Percentiles rank a stretch among this genome's conserved stretches.
phyloP scores from a whole-genome alignment of 2,888 invertebrate species.

The Cabera pusaria region DNA sequence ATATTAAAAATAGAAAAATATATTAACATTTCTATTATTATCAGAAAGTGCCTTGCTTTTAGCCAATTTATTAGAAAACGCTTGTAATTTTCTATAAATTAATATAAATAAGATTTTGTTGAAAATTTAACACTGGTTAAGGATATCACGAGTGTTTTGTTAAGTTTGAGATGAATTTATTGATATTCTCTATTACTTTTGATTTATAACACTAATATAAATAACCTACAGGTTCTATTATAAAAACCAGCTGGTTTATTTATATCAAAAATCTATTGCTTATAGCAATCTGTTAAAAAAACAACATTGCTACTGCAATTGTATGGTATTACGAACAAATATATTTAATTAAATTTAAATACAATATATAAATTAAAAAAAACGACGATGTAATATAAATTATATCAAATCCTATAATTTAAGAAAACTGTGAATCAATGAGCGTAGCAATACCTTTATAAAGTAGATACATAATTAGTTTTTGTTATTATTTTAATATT shows the following conservation, averaged over 20 bases:
- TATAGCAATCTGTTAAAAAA: too few species aligned
- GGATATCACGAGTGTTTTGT: slow-evolving; percentile 52
- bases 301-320: too few species aligned
- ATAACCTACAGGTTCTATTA: too few species aligned
- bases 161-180: slow-evolving; percentile 67
- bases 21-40: slow-evolving; percentile 15
- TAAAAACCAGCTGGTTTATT: too few species aligned
- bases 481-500: slow-evolving; percentile 46
- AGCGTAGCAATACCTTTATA: slow-evolving; percentile 30
- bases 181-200: slow-evolving; percentile 31
- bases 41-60: slow-evolving; percentile 60
- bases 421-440: slow-evolving; percentile 47
- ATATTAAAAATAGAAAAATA: slow-evolving; percentile 32
- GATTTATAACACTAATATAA: slow-evolving; percentile 3
- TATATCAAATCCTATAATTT: slow-evolving; percentile 9
- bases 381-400: too few species aligned
- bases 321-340: slow-evolving; percentile 38
- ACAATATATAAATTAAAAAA: slow-evolving; percentile 11
- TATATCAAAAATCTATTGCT: too few species aligned
- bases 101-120: slow-evolving; percentile 45
- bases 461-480: slow-evolving; percentile 30
- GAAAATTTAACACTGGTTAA: slow-evolving; percentile 63
- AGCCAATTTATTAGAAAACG: slow-evolving; percentile 39
- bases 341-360: slow-evolving; percentile 16
- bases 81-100: slow-evolving; percentile 36